A percentile compares a stretch with the other conserved stretches of the same genome.
phyloP scores from a whole-genome alignment of 2,888 invertebrate genomes.

The Allolobophora icterica region DNA sequence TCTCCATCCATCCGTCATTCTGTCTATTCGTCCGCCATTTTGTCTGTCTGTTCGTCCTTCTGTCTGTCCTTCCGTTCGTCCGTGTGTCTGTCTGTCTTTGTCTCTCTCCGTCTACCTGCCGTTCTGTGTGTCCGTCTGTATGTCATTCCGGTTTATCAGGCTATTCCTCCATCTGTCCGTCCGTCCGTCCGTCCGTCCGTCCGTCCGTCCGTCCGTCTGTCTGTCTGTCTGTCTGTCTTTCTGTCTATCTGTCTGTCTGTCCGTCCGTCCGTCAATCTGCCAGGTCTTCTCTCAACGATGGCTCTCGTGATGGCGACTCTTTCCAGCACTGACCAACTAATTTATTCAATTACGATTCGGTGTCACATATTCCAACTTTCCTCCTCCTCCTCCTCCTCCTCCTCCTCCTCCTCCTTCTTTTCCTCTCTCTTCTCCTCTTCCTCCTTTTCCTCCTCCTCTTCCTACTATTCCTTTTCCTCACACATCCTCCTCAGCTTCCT shows the following conservation, averaged over 20 bases:
- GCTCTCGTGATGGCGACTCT: neutral
- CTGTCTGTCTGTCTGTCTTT: neutral
- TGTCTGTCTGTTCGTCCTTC: neutral
- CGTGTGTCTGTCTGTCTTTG: too few relatives aligned
- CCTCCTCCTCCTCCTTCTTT: neutral
- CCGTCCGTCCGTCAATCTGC: neutral
- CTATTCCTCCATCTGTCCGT: neutral
- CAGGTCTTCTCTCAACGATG: neutral
- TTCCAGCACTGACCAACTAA: neutral
- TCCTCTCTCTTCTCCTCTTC: too few relatives aligned
- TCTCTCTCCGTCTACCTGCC: neutral
- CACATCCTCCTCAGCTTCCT: neutral
- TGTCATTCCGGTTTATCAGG: too few relatives aligned
- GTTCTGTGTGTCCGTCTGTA: neutral
- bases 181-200: too few relatives aligned
- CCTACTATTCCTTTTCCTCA: too few relatives aligned
- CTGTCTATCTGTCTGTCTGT: neutral
- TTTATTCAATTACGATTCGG: neutral
- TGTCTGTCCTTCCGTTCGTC: neutral
- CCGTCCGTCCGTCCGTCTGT: neutral
- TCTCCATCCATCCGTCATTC: neutral
- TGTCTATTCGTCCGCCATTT: neutral
- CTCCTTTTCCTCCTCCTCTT: too few relatives aligned
- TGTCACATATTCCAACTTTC: neutral
- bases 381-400: too few relatives aligned